A percentile compares a stretch with the other conserved stretches of the same genome.
These are phyloP conservation scores for Baryphthengus martii DNA, from an alignment of 2,113 vertebrate genomes.

Conservation along the genomic window DNA sequence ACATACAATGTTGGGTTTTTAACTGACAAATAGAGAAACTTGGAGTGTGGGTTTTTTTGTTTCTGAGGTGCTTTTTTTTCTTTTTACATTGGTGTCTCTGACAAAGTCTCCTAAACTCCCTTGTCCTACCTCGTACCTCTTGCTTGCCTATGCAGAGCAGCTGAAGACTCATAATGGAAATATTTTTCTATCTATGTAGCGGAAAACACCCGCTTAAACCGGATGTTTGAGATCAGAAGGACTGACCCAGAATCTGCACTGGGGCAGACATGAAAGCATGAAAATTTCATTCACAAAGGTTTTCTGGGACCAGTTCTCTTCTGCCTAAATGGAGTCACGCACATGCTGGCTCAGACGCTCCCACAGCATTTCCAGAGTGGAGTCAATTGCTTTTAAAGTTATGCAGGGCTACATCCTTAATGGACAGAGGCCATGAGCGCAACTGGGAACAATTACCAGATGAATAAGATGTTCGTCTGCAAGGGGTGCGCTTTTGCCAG, in stretches of 20 bases:
- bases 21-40: not conserved
- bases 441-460: conserved; percentile 77
- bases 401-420: conserved; percentile 50
- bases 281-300: conserved; percentile 58
- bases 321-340: conserved; percentile 67
- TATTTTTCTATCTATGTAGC: conserved; percentile 39
- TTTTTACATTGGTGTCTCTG: not conserved
- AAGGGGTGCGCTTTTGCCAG: conserved; percentile 48
- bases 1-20: not conserved
- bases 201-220: conserved; percentile 65
- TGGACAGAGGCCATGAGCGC: conserved; percentile 67
- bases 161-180: conserved; percentile 41
- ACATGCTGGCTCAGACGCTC: conserved; percentile 48
- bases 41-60: not conserved
- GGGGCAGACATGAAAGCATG: conserved; percentile 70
- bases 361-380: conserved; percentile 37
- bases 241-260: conserved; percentile 61
- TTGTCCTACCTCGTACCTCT: not conserved
- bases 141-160: conserved; percentile 7
- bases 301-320: conserved; percentile 60
- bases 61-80: not conserved
- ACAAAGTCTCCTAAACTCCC: not conserved
- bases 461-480: conserved; percentile 49
- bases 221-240: conserved; percentile 67
- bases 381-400: conserved; percentile 48